Evolutionary conservation across 2,888 invertebrate genomes (phyloP).

Genomic region (Pammene aurita): DNA sequence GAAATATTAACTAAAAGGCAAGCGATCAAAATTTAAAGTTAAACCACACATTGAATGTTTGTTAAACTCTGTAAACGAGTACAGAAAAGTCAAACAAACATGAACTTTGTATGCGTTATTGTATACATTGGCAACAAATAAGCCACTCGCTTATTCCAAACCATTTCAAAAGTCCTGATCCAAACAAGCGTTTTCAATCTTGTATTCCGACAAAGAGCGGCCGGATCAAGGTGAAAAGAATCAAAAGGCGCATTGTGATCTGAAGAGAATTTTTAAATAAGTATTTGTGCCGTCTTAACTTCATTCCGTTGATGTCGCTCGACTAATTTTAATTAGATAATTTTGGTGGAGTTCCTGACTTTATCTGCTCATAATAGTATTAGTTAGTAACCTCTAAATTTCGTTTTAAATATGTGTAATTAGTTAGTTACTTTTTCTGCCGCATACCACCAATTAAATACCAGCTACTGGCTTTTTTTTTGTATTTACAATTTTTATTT

Average conservation of each 20-base stretch:
- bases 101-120: constrained; percentile 3
- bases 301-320: constrained; percentile 60
- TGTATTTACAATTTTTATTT: too few species aligned
- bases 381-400: background rate
- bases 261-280: constrained; percentile 57
- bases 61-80: background rate
- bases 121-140: constrained; percentile 28
- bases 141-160: constrained; percentile 33
- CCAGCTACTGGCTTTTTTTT: too few species aligned
- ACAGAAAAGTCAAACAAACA: constrained; percentile 17
- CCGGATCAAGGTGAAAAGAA: constrained; percentile 39
- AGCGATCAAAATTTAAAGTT: background rate
- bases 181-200: constrained; percentile 38
- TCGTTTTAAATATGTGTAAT: too few species aligned
- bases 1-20: background rate
- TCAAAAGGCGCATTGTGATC: constrained; percentile 40
- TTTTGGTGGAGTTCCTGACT: constrained; percentile 60
- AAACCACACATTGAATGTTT: background rate
- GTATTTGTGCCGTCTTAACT: constrained; percentile 61
- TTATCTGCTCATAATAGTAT: constrained; percentile 39
- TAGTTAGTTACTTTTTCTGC: too few species aligned
- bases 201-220: constrained; percentile 32
- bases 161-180: constrained; percentile 32
- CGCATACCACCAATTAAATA: too few species aligned
- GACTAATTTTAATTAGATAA: constrained; percentile 69